Evolutionary conservation across 2,888 invertebrate genomes (phyloP).

Genomic region (Lissocephala sabroskyi): DNA sequence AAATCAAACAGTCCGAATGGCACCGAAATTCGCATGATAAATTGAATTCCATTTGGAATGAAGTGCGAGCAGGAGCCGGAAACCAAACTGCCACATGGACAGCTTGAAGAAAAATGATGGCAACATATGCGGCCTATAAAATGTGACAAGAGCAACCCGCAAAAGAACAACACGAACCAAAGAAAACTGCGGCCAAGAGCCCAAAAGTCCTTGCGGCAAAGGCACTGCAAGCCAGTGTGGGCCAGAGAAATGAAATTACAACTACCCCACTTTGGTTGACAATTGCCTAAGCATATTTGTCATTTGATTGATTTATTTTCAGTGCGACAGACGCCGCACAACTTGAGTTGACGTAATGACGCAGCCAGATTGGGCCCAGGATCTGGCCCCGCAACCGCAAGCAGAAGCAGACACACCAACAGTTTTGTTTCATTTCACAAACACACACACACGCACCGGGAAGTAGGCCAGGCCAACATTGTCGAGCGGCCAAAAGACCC

Average conservation of each 20-base stretch:
- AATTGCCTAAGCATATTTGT: slow-evolving; percentile 65
- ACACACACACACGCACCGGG: slow-evolving; percentile 17
- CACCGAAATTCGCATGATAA: slow-evolving; percentile 52
- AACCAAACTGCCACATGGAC: slow-evolving; percentile 39
- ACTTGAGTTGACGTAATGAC: slow-evolving; percentile 6
- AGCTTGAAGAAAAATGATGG: slow-evolving; percentile 35
- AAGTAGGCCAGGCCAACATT: too few species aligned
- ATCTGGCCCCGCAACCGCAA: too few species aligned
- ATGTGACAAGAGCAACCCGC: slow-evolving; percentile 49
- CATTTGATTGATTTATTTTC: slow-evolving; percentile 66
- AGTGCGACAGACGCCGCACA: slow-evolving; percentile 31
- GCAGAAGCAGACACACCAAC: too few species aligned
- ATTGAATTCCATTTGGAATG: slow-evolving; percentile 62
- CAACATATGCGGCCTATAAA: slow-evolving; percentile 62
- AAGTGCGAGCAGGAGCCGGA: slow-evolving; percentile 54
- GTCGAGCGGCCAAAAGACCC: too few species aligned
- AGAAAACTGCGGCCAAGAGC: too few species aligned
- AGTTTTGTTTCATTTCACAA: slow-evolving; percentile 8
- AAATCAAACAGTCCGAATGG: slow-evolving; percentile 36
- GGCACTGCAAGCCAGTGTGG: slow-evolving; percentile 1
- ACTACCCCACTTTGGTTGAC: slow-evolving; percentile 40
- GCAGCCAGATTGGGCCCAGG: neutral
- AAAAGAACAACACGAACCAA: slow-evolving; percentile 15
- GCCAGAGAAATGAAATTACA: slow-evolving; percentile 13
- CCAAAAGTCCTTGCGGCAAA: neutral